Evolutionary conservation across 2,888 invertebrate species (phyloP).

Genomic region (Apocheima hispidaria): DNA sequence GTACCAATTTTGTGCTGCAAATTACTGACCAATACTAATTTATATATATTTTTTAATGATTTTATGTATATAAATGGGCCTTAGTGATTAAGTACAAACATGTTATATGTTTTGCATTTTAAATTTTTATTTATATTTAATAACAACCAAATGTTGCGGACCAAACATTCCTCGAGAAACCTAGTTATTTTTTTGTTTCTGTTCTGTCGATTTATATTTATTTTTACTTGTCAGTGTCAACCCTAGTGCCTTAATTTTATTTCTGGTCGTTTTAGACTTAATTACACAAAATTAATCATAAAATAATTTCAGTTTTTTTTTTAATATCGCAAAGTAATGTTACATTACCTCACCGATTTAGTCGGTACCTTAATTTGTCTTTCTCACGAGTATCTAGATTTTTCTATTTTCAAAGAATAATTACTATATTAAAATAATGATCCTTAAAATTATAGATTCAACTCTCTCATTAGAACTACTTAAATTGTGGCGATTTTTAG

Average conservation of each 20-base stretch:
- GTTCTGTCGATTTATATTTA: slow-evolving; percentile 10
- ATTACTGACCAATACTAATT: too few relatives aligned
- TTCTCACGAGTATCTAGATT: background rate
- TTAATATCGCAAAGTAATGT: background rate
- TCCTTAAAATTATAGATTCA: too few relatives aligned
- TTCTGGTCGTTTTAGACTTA: slow-evolving; percentile 5
- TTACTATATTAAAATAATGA: too few relatives aligned
- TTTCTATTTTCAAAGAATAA: background rate
- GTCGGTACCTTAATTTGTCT: background rate
- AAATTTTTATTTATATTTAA: slow-evolving; percentile 1
- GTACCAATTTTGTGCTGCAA: too few relatives aligned
- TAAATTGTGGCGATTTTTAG: too few relatives aligned
- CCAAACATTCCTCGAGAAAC: slow-evolving; percentile 27
- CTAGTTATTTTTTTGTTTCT: background rate
- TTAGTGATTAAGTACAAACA: background rate
- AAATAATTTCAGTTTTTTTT: too few relatives aligned
- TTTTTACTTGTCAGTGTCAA: slow-evolving; percentile 15
- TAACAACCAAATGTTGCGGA: slow-evolving; percentile 17
- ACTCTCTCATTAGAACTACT: too few relatives aligned
- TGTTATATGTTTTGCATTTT: too few relatives aligned
- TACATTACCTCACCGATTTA: background rate
- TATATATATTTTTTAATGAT: too few relatives aligned
- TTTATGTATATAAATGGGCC: too few relatives aligned
- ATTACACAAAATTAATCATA: background rate
- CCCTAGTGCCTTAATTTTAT: slow-evolving; percentile 33